phyloP scores from a whole-genome alignment of 1,140 invertebrate genomes.

The Drosophila guanche region DNA sequence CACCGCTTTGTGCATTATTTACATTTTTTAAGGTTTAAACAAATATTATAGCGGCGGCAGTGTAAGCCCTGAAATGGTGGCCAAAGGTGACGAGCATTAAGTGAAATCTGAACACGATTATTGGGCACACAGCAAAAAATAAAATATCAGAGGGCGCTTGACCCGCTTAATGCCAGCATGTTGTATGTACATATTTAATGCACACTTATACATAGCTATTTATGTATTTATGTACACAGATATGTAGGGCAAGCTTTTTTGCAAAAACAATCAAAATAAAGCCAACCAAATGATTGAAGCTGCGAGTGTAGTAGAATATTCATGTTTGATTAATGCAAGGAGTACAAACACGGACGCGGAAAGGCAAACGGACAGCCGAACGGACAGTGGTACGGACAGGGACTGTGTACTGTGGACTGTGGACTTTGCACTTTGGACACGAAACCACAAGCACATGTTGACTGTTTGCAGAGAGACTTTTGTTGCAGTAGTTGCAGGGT shows the following conservation, averaged over 20 bases:
- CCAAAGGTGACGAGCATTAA: not conserved
- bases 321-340: constrained; percentile 60
- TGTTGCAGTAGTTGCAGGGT: not conserved
- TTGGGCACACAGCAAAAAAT: too few relatives aligned
- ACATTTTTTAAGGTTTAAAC: too few relatives aligned
- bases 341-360: constrained; percentile 10
- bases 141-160: too few relatives aligned
- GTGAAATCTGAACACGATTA: constrained; percentile 4
- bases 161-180: constrained; percentile 19
- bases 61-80: too few relatives aligned
- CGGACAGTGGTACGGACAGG: not conserved
- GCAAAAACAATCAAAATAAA: constrained; percentile 54
- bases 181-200: constrained; percentile 46
- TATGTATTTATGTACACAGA: not conserved
- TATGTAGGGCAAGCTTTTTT: constrained; percentile 22
- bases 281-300: constrained; percentile 51
- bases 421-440: not conserved
- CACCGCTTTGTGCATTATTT: too few relatives aligned
- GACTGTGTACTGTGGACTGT: not conserved
- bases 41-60: too few relatives aligned
- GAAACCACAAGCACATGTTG: constrained; percentile 35
- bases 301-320: constrained; percentile 7
- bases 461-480: constrained; percentile 54
- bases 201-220: constrained; percentile 3
- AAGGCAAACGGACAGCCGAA: too few relatives aligned